Evolutionary conservation across 2,797 vertebrate species (phyloP).

Genomic region (Lacerta agilis): DNA sequence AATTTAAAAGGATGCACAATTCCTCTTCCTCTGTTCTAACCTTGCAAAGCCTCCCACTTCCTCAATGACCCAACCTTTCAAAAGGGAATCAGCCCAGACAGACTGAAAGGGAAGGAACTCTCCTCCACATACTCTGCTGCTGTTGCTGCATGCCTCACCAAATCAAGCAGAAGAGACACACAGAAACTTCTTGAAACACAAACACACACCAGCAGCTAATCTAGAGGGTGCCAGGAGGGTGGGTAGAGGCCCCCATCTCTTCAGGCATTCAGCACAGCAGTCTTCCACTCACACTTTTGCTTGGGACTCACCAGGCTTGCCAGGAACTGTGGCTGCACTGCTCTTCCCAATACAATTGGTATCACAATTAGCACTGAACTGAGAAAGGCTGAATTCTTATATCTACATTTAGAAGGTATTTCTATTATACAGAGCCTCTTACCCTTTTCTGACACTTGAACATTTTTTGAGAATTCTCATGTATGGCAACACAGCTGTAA

Average conservation of each 20-base stretch:
- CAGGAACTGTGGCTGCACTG: not conserved
- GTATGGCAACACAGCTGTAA: not conserved
- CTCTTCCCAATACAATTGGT: not conserved
- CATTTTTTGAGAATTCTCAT: not conserved
- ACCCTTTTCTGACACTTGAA: not conserved
- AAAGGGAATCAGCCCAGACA: not conserved
- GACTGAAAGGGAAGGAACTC: not conserved
- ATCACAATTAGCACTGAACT: not conserved
- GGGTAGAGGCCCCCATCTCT: too few relatives aligned
- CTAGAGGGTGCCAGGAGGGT: too few relatives aligned
- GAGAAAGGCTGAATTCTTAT: not conserved
- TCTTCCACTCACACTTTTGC: not conserved
- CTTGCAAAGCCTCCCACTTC: not conserved
- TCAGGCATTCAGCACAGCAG: not conserved
- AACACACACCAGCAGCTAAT: too few relatives aligned
- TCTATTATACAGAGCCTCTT: not conserved
- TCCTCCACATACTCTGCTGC: not conserved
- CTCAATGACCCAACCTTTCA: not conserved
- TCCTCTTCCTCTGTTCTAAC: not conserved
- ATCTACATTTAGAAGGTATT: not conserved
- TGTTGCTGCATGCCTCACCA: not conserved
- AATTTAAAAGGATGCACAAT: not conserved
- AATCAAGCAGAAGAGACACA: not conserved
- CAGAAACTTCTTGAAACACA: not conserved
- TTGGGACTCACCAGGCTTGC: not conserved